phyloP scores from a whole-genome alignment of 2,888 invertebrate species.

The Bombylius major region DNA sequence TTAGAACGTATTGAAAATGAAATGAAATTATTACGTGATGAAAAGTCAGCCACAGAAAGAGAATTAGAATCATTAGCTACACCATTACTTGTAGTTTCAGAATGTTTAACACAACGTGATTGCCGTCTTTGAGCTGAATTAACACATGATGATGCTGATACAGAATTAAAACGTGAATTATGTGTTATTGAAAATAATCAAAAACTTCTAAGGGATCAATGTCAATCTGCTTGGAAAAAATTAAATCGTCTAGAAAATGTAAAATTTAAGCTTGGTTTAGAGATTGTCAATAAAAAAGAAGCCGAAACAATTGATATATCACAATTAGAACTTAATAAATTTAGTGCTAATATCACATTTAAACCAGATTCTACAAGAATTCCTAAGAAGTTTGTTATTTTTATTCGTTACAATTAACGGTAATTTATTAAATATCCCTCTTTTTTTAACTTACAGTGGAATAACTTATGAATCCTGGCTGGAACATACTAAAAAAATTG shows the following conservation, averaged over 20 bases:
- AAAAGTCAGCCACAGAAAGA: constrained; percentile 59
- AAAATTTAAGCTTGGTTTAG: constrained; percentile 56
- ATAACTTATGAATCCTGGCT: constrained; percentile 74
- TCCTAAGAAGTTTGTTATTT: constrained; percentile 45
- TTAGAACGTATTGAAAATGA: constrained; percentile 51
- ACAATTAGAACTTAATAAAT: constrained; percentile 63
- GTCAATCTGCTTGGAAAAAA: constrained; percentile 69
- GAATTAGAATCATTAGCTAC: constrained; percentile 55
- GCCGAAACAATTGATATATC: constrained; percentile 62
- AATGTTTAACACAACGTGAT: constrained; percentile 59
- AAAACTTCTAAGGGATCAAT: constrained; percentile 55
- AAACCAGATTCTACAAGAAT: constrained; percentile 70
- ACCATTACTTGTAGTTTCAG: constrained; percentile 54
- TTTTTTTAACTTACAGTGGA: constrained; percentile 30
- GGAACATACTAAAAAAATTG: constrained; percentile 60
- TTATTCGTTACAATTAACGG: neutral
- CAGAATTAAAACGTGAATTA: constrained; percentile 65
- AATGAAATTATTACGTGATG: constrained; percentile 49
- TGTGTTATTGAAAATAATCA: constrained; percentile 61
- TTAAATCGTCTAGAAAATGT: constrained; percentile 63
- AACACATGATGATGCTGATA: constrained; percentile 65
- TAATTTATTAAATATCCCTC: neutral
- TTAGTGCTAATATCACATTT: constrained; percentile 68
- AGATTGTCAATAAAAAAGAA: constrained; percentile 68
- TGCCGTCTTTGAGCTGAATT: constrained; percentile 59